Percentiles rank a stretch among this genome's conserved stretches.
Conservation (phyloP, 2,888 invertebrate species). For the Bruchidius siliquastri region DNA sequence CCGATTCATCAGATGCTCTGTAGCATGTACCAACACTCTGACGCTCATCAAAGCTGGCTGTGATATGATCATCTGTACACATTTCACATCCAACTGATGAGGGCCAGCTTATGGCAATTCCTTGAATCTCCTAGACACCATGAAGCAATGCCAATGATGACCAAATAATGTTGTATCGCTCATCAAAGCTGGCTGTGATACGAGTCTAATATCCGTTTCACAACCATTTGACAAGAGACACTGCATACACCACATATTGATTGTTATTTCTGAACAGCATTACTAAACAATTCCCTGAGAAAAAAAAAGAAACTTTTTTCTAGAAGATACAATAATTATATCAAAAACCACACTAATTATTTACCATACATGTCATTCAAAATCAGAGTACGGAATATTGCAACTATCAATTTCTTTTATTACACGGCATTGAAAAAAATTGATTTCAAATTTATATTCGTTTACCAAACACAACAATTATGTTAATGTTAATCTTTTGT, state of each 20-base stretch:
- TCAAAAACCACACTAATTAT: too few relatives aligned
- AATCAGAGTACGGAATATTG: too few relatives aligned
- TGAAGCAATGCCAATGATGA: not conserved
- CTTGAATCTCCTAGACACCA: not conserved
- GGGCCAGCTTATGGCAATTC: constrained; percentile 38
- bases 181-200: constrained; percentile 99
- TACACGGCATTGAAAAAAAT: too few relatives aligned
- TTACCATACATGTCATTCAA: too few relatives aligned
- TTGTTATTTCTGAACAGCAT: too few relatives aligned
- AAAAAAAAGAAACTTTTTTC: too few relatives aligned
- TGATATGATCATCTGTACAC: constrained; percentile 75
- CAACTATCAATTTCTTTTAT: too few relatives aligned
- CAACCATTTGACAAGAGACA: constrained; percentile 88
- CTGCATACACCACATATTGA: constrained; percentile 23
- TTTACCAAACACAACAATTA: too few relatives aligned
- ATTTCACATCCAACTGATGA: constrained; percentile 88
- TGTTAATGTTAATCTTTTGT: too few relatives aligned
- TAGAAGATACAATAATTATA: too few relatives aligned
- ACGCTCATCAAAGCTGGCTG: constrained; percentile 97
- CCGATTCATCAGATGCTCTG: not conserved
- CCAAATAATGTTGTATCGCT: constrained; percentile 58
- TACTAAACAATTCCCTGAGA: too few relatives aligned
- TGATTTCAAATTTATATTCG: too few relatives aligned
- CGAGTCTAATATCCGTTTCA: constrained; percentile 68
- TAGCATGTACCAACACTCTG: constrained; percentile 34